A percentile compares a stretch with the other conserved stretches of the same genome.
These are phyloP conservation scores for Prinia subflava DNA, from an alignment of 2,113 vertebrate genomes.

Conservation along the genomic window DNA sequence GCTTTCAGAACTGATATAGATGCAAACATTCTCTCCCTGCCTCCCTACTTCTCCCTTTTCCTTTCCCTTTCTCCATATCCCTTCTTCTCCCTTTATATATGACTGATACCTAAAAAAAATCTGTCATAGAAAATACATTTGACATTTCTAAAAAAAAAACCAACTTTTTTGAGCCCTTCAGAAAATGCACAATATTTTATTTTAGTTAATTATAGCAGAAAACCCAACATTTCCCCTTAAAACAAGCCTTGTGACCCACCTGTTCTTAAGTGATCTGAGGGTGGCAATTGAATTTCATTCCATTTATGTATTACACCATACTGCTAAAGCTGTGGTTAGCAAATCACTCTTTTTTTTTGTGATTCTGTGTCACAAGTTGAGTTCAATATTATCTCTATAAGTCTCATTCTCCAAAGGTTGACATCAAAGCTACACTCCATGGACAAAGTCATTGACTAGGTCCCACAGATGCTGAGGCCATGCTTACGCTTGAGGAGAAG, in stretches of 20 bases:
- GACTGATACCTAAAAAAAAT: background rate
- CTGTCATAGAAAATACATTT: background rate
- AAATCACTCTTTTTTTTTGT: background rate
- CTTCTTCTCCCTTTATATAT: background rate
- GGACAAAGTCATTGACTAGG: background rate
- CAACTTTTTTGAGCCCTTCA: background rate
- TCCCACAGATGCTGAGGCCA: background rate
- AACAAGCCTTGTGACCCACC: background rate
- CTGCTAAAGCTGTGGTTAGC: background rate
- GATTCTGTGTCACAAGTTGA: background rate
- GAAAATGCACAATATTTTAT: background rate
- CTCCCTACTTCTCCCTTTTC: background rate
- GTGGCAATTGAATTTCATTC: background rate
- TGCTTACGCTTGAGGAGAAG: background rate
- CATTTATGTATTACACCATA: background rate
- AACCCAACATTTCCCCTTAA: background rate
- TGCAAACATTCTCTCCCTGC: background rate
- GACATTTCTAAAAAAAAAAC: background rate
- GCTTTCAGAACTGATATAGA: background rate
- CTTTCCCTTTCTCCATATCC: background rate
- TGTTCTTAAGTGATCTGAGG: background rate
- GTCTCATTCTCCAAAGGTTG: background rate
- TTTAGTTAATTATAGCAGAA: background rate
- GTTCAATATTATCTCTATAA: background rate
- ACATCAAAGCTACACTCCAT: background rate